Evolutionary conservation across 2,113 vertebrate genomes (phyloP), one percentile per base, ranked within the genome.

Genomic region (Eolophus roseicapilla): DNA sequence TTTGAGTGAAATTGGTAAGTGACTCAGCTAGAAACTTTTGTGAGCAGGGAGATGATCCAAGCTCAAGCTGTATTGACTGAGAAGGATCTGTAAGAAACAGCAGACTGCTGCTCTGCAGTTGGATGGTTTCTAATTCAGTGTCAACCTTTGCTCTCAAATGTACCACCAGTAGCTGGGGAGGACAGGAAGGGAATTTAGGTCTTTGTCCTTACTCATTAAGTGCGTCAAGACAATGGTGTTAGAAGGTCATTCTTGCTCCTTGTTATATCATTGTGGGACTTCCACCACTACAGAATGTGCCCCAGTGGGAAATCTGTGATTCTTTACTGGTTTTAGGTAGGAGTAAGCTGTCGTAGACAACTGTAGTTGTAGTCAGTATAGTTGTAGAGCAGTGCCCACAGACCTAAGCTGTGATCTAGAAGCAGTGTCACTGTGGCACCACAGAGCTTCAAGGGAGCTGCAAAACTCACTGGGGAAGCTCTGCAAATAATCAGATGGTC

Each of bases 321-420:
- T 85, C 46, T 78, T 59, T 63, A 74, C 60, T 16, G 23, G 1
- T 67, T 75, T 67, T 81, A 25, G 33, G 37, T 39, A 67, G 24
- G 17, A 47, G 4, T 59, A 37, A 91, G 19, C 28, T 46, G 41
- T 74, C 28, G 41, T 20, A 94, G 37, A 39, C 13, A 27, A 77
- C 16, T 65, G 14, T 67, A 39, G 60, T 71, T 86, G 17, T 17
- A 64, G 21, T 53, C 65, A 50, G 43, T 64, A 11, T 46, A 57
- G 37, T 3, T 15, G 52, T 17, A 50, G 19, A 3, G 0, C 5
- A 33, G 3, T 71, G 46, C 17, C 17, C 46, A 12, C 13, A 68
- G 62, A 71, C 20, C 31, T 16, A 47, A 90, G 49, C 53, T 69
- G 33, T 62, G 81, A 27, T 39, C 59, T 65, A 31, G 35, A 62